Base-by-base conservation (phyloP, 1,140 invertebrate species). In the Caerostris extrusa region DNA sequence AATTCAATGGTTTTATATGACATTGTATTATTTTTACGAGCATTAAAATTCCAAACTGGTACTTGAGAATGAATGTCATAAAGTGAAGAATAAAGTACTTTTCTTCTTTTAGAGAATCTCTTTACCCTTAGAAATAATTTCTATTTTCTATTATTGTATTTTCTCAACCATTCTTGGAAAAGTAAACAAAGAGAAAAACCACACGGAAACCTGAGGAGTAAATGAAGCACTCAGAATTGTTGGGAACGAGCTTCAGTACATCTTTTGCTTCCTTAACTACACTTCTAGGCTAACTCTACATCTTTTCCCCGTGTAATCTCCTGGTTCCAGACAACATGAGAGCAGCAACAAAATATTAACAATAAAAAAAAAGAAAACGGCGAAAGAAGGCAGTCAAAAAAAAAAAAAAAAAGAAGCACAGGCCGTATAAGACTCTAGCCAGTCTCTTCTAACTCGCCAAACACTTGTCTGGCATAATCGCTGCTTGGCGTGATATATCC, bases 401-500 rank as follows among this genome's bases (percentile, higher is more conserved):
- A 14, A 91, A 77, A 58, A 57, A 57, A 10, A 14, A 91, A 77
- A 58, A 57, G 34, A 10, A 71, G 57, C 69, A 58, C 56, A 50
- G 69, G 69, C 60, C 34, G 87, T 64, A 34, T 34, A 83, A 83
- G 55, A 19, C 81, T 91, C 90, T 91, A 58, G 90, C 88, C 19
- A 50, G 61, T 53, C 61, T 91, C 81, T 91, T 85, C 90, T 58
- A 91, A 19, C 90, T 91, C 90, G 90, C 90, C 90, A 91, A 91
- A 57, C 90, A 83, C 90, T 91, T 91, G 77, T 91, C 81, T 83
- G 77, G 90, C 90, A 91, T 91, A 91, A 91, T 91, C 77, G 90
- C 90, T 57, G 77, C 81, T 91, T 91, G 90, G 90, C 90, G 90
- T 91, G 90, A 91, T 91, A 91, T 91, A 91, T 83, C 77, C 90